Percentiles rank a stretch among this genome's conserved stretches.
Evolutionary conservation across 2,113 vertebrate species (phyloP).

Genomic region (Gavia stellata): DNA sequence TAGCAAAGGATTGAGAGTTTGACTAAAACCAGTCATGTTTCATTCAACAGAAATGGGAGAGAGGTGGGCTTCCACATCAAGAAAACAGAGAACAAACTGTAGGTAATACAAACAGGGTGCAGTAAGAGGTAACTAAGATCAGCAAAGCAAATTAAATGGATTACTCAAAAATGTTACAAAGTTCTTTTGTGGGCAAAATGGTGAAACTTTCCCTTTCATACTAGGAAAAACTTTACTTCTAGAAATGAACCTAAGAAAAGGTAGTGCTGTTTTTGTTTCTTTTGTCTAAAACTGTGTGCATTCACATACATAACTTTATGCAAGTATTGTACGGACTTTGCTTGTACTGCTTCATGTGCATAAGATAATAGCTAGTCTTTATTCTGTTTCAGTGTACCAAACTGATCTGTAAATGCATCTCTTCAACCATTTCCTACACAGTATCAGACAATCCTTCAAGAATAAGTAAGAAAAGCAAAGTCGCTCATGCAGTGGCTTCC

Average conservation of each 20-base stretch:
- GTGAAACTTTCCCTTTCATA: neutral
- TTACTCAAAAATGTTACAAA: neutral
- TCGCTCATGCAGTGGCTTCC: neutral
- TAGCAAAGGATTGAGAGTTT: neutral
- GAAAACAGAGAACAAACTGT: neutral
- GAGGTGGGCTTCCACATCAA: neutral
- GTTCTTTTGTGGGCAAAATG: neutral
- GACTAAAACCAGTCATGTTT: neutral
- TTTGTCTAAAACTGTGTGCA: neutral
- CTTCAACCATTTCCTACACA: neutral
- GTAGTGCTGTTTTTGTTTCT: neutral
- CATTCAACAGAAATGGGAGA: neutral
- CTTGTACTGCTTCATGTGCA: neutral
- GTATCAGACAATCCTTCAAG: neutral
- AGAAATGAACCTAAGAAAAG: neutral
- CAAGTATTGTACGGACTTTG: neutral
- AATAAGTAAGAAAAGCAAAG: neutral
- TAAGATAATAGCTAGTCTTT: neutral
- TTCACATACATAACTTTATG: neutral
- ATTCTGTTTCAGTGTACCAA: neutral
- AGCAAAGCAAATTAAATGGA: neutral
- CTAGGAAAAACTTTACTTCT: neutral
- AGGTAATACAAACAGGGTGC: neutral
- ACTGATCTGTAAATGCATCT: neutral
- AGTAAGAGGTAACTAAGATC: neutral